These are phyloP conservation scores for Chironomus tentans DNA, from an alignment of 2,888 invertebrate species.

Conservation along the genomic window DNA sequence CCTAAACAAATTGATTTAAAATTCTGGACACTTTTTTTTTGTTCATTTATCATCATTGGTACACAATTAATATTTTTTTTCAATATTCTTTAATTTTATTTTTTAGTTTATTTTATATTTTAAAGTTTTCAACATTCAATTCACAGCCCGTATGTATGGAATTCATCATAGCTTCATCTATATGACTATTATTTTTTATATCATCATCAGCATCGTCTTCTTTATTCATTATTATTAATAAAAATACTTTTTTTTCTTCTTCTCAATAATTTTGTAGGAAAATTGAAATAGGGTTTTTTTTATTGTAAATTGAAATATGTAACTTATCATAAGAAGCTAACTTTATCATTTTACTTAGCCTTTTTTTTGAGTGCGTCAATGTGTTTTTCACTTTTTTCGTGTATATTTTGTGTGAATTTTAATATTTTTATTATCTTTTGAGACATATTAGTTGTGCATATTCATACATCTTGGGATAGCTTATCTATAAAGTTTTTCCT, in stretches of 20 bases:
- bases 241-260: not conserved
- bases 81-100: not conserved
- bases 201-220: not conserved
- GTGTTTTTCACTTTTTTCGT: no score
- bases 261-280: not conserved
- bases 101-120: not conserved
- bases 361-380: no score
- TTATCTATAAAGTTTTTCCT: no score
- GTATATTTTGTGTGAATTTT: no score
- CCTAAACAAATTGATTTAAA: not conserved
- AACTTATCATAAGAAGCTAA: no score
- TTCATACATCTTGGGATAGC: no score
- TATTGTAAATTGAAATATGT: no score
- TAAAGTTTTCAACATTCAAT: conserved; percentile 32
- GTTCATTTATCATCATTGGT: not conserved
- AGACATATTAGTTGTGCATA: no score
- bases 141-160: conserved; percentile 35
- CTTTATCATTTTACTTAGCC: no score
- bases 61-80: not conserved
- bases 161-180: conserved; percentile 28
- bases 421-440: no score
- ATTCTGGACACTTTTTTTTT: not conserved
- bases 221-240: not conserved
- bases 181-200: not conserved
- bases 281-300: no score